Evolutionary conservation across 2,888 invertebrate species (phyloP).

Genomic region (Dynastes maya): DNA sequence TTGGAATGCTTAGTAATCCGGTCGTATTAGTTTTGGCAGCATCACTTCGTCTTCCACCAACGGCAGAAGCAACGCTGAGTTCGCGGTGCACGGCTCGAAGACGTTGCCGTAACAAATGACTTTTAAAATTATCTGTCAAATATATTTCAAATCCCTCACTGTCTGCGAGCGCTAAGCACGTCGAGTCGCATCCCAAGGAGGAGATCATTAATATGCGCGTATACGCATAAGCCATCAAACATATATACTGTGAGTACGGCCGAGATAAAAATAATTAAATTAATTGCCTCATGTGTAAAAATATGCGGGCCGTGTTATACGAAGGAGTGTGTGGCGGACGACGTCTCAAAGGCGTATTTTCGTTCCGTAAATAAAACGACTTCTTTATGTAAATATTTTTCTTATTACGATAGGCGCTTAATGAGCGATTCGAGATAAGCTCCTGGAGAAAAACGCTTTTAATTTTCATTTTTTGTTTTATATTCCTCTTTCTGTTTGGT

Average conservation of each 20-base stretch:
- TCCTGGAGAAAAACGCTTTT: constrained; percentile 9
- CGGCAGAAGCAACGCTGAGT: not conserved
- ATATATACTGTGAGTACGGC: constrained; percentile 22
- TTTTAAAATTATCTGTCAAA: constrained; percentile 52
- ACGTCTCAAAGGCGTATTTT: constrained; percentile 46
- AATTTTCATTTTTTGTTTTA: constrained; percentile 23
- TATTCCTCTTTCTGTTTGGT: not conserved
- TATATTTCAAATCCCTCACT: constrained; percentile 50
- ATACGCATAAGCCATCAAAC: constrained; percentile 46
- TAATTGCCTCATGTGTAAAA: constrained; percentile 53
- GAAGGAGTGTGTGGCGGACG: constrained; percentile 11
- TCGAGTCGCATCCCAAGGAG: constrained; percentile 33
- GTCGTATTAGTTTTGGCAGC: constrained; percentile 34
- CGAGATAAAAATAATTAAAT: constrained; percentile 53
- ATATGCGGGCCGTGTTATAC: constrained; percentile 45
- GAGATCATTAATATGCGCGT: constrained; percentile 50
- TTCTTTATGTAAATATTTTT: constrained; percentile 48
- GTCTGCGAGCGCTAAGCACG: constrained; percentile 46
- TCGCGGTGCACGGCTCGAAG: constrained; percentile 11
- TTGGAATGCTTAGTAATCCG: not conserved
- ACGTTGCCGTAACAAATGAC: constrained; percentile 48
- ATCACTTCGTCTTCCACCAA: not conserved
- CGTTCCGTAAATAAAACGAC: constrained; percentile 43
- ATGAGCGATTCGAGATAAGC: constrained; percentile 44
- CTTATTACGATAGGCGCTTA: constrained; percentile 46